Percentiles rank a stretch among this genome's conserved stretches.
These are phyloP conservation scores for Drosophila siamana DNA, from an alignment of 2,888 invertebrate genomes.

Conservation along the genomic window DNA sequence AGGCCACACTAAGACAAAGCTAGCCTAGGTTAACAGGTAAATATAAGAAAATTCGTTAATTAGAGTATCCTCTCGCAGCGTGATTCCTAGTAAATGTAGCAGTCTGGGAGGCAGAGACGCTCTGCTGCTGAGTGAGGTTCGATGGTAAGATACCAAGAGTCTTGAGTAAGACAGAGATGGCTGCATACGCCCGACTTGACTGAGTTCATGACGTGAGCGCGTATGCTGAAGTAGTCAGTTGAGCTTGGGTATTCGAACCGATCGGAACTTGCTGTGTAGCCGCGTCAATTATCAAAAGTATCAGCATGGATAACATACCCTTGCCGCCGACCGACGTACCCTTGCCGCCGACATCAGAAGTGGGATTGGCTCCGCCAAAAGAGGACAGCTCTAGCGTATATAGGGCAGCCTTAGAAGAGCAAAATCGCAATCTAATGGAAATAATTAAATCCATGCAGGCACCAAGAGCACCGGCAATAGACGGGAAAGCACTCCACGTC, in stretches of 20 bases:
- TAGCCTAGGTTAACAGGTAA: too few relatives aligned
- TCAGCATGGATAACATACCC: neutral
- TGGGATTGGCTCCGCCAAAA: conserved; percentile 3
- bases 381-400: neutral
- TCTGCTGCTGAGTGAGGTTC: conserved; percentile 1
- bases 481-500: conserved; percentile 6
- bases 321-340: too few relatives aligned
- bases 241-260: too few relatives aligned
- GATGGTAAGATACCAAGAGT: neutral
- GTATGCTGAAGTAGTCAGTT: too few relatives aligned
- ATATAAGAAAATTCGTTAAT: too few relatives aligned
- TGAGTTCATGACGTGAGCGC: neutral
- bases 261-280: neutral
- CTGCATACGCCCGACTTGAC: neutral
- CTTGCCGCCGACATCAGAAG: too few relatives aligned
- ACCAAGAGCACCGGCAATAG: conserved; percentile 16
- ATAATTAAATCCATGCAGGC: conserved; percentile 27
- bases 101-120: neutral
- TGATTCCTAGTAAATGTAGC: too few relatives aligned
- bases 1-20: too few relatives aligned
- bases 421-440: conserved; percentile 27
- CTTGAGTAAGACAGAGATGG: neutral
- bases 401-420: conserved; percentile 21
- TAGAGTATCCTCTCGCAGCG: too few relatives aligned
- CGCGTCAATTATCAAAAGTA: neutral